These are phyloP conservation scores for Microctenopoma stevenorrisi DNA, from an alignment of 2,797 vertebrate genomes.

Conservation along the genomic window DNA sequence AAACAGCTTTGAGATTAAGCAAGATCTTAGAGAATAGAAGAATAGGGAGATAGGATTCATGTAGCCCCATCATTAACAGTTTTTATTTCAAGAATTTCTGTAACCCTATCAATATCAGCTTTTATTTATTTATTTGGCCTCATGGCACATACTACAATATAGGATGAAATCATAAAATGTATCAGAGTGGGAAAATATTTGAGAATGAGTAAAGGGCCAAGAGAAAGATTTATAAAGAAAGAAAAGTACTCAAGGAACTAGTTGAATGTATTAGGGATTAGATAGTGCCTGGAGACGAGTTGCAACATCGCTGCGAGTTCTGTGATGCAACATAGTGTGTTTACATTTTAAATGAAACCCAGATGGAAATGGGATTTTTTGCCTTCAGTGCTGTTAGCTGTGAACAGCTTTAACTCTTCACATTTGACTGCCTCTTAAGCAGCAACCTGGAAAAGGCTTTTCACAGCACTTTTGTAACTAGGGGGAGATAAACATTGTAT, in stretches of 20 bases:
- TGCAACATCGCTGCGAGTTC: conserved; percentile 60
- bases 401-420: conserved; percentile 66
- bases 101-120: conserved; percentile 56
- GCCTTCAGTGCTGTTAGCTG: conserved; percentile 65
- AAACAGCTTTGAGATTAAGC: conserved; percentile 77
- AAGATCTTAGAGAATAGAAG: conserved; percentile 68
- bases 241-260: conserved; percentile 22
- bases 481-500: conserved; percentile 47
- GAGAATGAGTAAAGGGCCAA: conserved; percentile 3
- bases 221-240: conserved; percentile 1
- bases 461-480: conserved; percentile 39
- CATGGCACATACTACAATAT: conserved; percentile 61
- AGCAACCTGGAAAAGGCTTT: conserved; percentile 57
- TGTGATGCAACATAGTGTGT: conserved; percentile 71
- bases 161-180: conserved; percentile 65
- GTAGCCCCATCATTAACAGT: conserved; percentile 56
- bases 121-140: conserved; percentile 66
- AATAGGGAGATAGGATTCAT: conserved; percentile 64
- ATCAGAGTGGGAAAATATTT: conserved; percentile 39
- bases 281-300: conserved; percentile 58
- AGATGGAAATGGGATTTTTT: conserved; percentile 71
- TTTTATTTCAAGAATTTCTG: conserved; percentile 68
- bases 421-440: conserved; percentile 61
- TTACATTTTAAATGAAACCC: conserved; percentile 80
- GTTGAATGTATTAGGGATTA: conserved; percentile 53